Evolutionary conservation across 2,113 vertebrate species (phyloP), one percentile per base, ranked within the genome.

Genomic region (Pachyramphus minor): DNA sequence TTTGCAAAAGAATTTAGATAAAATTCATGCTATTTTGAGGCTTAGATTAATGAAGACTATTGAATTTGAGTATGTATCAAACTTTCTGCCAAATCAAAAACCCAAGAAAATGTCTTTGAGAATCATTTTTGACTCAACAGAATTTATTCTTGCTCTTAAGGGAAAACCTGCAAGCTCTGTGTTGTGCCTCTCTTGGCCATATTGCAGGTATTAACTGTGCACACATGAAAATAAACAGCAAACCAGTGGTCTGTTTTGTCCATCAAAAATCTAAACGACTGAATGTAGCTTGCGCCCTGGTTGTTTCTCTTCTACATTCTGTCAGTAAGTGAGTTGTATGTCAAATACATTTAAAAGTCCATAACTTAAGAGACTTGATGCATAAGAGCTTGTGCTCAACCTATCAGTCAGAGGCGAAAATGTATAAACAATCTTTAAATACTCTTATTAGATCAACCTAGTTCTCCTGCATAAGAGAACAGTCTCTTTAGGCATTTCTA

Each of bases 331-430:
- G 12, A 79, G 16, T 8, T 56, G 6, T 33, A 74, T 8, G 37
- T 74, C 72, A 90, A 96, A 82, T 66, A 76, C 79, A 87, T 91
- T 96, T 76, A 24, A 92, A 95, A 92, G n/a, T 69, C 44, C 31
- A 22, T 39, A 5, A 27, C 41, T 84, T 3, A 3, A 89, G 35
- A 69, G 78, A 8, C 37, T 83, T 73, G 55, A 50, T 42, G n/a
- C 8, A 5, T 75, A 89, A 59, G 11, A 82, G 20, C 37, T 84
- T 84, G 21, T 35, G 44, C 31, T 84, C 76, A 84, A 49, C 19
- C 2, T 52, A 84, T 81, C 41, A 92, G 47, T 74, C 59, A 89
- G 56, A 72, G 78, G 35, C 24, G 58, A 87, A 84, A 56, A 73
- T 17, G 89, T 49, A 62, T 35, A 69, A 91, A 72, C 20, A 60